Evolutionary conservation across 30 jellyfish, hydroid and myxozoan genomes (phyloP), one percentile per base, ranked within the genome.

Genomic region (Pseudorhiza aurosa): DNA sequence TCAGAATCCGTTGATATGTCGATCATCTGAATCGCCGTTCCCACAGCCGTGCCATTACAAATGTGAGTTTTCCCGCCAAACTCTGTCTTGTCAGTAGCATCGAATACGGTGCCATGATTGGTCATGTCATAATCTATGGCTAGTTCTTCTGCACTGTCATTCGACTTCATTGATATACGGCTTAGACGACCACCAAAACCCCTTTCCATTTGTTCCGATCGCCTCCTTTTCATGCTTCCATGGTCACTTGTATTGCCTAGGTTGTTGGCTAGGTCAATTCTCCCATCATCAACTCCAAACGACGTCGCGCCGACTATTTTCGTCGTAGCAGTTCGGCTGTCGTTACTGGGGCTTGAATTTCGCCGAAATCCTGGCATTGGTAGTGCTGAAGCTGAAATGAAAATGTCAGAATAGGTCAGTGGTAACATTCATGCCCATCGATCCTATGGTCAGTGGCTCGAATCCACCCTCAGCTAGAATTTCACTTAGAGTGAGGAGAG

Each of bases 301-400:
- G 47, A 24, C 1, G 28, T n/a, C 5, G 10, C 29, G 18, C 49
- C 68, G 18, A 43, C 8, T 19, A 50, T 24, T 19, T 37, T 51
- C 19, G 33, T 53, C 64, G 30, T 31, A 4, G 29, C 39, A n/a
- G 24, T 27, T 73, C 22, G 67, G 36, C 55, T 43, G 30, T 73
- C 50, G 40, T 17, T 25, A 33, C 65, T 53, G 27, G 28, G 10
- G 9, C 62, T 40, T 2, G 86, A 50, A 7, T 65, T 59, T 22
- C 45, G 49, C 25, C 75, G 37, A 24, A 73, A 53, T n/a, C 86
- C 86, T 19, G 86, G 86, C 31, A 73, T 73, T 24, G 86, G 86
- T 45, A 73, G 35, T 18, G 86, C 86, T 3, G 86, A 49, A 6
- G 86, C 86, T 73, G 27, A 33, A 33, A 73, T 14, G 51, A 2